Evolutionary conservation across 2,888 invertebrate species (phyloP).

Genomic region (Lasioglossum malachurum): DNA sequence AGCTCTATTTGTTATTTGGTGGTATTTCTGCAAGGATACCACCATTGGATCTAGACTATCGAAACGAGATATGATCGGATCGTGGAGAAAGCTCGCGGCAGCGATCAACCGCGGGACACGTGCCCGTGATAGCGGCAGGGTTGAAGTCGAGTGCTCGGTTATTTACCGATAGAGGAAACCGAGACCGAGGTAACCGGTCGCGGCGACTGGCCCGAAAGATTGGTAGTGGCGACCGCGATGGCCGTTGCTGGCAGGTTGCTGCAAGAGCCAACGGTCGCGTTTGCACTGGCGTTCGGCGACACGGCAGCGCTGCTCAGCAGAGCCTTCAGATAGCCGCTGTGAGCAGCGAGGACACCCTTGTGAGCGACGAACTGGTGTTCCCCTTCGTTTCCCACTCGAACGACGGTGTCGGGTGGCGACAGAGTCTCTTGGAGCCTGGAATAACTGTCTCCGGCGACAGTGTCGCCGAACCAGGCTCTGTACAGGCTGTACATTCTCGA

Average conservation of each 20-base stretch:
- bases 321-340: conserved; percentile 90
- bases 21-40: background rate
- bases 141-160: background rate
- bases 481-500: conserved; percentile 84
- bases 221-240: conserved; percentile 45
- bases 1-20: background rate
- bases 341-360: conserved; percentile 88
- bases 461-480: conserved; percentile 84
- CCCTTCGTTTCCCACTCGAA: conserved; percentile 88
- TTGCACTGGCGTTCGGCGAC: conserved; percentile 54
- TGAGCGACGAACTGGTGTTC: conserved; percentile 90
- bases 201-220: conserved; percentile 49
- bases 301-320: conserved; percentile 84
- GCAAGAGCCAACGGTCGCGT: conserved; percentile 40
- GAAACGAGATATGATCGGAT: background rate
- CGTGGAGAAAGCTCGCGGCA: background rate
- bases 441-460: conserved; percentile 71
- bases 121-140: background rate
- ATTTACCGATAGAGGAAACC: conserved; percentile 83
- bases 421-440: conserved; percentile 79
- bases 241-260: conserved; percentile 40
- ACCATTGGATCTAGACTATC: background rate
- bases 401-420: conserved; percentile 88
- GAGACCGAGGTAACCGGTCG: conserved; percentile 79
- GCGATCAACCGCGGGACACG: background rate